Evolutionary conservation across 2,888 invertebrate species (phyloP).

Genomic region (Sarcophaga caerulescens): DNA sequence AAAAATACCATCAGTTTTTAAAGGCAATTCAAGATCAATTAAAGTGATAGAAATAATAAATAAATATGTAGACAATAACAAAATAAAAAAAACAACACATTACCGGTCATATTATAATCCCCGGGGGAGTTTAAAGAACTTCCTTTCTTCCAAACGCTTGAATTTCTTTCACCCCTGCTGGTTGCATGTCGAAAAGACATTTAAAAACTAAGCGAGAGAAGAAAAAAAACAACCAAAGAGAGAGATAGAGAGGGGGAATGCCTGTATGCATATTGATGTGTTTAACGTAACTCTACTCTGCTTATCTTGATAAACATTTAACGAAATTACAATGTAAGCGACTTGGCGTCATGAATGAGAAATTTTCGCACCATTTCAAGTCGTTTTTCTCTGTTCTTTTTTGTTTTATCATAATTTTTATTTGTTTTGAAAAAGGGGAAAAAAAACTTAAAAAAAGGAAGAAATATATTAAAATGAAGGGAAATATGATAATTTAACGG

Average conservation of each 20-base stretch:
- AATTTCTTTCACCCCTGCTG: not conserved
- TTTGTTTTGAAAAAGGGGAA: slow-evolving; percentile 4
- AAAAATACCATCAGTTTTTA: too few species aligned
- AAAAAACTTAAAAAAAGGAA: not conserved
- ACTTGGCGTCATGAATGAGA: slow-evolving; percentile 24
- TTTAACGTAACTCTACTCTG: slow-evolving; percentile 41
- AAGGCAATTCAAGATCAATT: not conserved
- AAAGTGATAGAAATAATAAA: not conserved
- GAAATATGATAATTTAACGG: too few species aligned
- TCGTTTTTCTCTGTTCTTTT: not conserved
- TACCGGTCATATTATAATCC: not conserved
- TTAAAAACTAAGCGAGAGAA: not conserved
- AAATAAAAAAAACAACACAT: not conserved
- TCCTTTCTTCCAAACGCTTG: not conserved
- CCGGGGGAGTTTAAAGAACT: not conserved
- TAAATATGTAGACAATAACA: not conserved
- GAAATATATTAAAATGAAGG: too few species aligned
- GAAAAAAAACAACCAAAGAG: not conserved
- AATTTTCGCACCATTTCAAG: slow-evolving; percentile 15
- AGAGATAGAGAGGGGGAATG: slow-evolving; percentile 20
- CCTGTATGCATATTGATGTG: slow-evolving; percentile 32
- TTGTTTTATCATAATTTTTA: slow-evolving; percentile 15
- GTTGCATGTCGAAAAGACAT: slow-evolving; percentile 48
- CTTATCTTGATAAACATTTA: slow-evolving; percentile 68
- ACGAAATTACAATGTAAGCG: slow-evolving; percentile 63